Evolutionary conservation across 2,797 vertebrate species (phyloP), one percentile per base, ranked within the genome.

Genomic region (Cyprinodon diabolis): DNA sequence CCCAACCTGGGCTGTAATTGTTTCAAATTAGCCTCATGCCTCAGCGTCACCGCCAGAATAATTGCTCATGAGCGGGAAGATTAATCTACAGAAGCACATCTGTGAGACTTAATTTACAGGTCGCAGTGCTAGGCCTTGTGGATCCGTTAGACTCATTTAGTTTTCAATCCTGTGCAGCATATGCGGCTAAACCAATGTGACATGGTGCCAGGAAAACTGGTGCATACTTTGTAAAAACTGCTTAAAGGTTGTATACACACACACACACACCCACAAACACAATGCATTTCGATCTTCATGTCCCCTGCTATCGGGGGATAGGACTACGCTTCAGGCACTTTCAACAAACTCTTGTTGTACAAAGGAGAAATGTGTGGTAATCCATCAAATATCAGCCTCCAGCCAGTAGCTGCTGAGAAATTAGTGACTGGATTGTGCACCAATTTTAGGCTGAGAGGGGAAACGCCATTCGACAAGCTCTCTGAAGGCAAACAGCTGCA

Each of bases 1-100:
- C 84, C 83, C 89, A 91, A 92, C 87, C 85, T 84, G 85, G 77
- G 80, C 76, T 83, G 86, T 94, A 95, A 95, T 93, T 92, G 91
- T 93, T 94, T 94, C 89, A 93, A 93, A 95, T 93, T 92, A 93
- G 88, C 91, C 90, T 90, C 90, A 85, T 88, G 90, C 86, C 87
- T 93, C 90, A 85, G 84, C 72, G 67, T 86, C 89, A 77, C 81
- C 52, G 74, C 78, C 82, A 86, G 87, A 89, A 90, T 94, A 94
- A 94, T 91, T 92, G 89, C 90, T 88, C 70, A 60, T 86, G 91
- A 92, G 88, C 84, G 63, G 80, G 79, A 85, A 92, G 91, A 93
- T 94, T 91, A 93, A 94, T 95, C 95, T 93, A 87, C 91, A 94
- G 84, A 86, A 86, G 89, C 91, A 92, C 94, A 94, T 94, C 91